Percentiles rank a stretch among this genome's conserved stretches.
These are phyloP conservation scores for Anguilla megastoma DNA, from an alignment of 2,797 vertebrate species.

Conservation along the genomic window DNA sequence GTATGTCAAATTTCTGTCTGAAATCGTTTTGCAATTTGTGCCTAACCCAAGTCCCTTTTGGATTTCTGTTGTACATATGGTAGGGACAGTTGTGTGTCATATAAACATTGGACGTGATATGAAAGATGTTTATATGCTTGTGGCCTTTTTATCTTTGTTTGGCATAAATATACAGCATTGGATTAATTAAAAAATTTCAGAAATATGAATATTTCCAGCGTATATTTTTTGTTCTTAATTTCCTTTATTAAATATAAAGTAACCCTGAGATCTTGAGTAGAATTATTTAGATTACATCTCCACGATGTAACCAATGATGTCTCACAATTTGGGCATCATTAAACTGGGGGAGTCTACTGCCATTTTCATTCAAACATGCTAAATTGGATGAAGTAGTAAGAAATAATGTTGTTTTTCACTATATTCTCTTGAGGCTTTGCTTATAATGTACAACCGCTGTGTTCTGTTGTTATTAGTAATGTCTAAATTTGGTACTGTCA, in stretches of 20 bases:
- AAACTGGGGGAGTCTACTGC: neutral
- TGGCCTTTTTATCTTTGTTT: constrained; percentile 16
- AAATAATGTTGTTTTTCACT: neutral
- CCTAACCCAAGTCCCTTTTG: neutral
- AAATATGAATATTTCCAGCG: neutral
- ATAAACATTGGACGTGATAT: constrained; percentile 12
- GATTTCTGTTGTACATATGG: neutral
- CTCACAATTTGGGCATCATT: constrained; percentile 3
- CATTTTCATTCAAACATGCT: neutral
- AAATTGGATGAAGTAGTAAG: neutral
- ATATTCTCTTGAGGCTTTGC: neutral
- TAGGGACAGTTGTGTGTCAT: neutral
- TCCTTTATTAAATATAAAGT: neutral
- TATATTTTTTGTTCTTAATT: neutral
- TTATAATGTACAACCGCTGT: neutral
- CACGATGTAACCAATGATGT: neutral
- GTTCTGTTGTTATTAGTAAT: constrained; percentile 8
- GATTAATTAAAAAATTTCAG: neutral
- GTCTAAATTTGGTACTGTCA: neutral
- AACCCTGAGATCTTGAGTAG: neutral
- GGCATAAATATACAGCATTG: neutral
- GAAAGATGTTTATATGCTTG: constrained; percentile 12
- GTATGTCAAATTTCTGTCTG: constrained; percentile 1
- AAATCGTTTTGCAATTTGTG: neutral
- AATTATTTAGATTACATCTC: constrained; percentile 23